Evolutionary conservation across 2,888 invertebrate genomes (phyloP), one percentile per base, ranked within the genome.

Genomic region (Polyommatus icarus): DNA sequence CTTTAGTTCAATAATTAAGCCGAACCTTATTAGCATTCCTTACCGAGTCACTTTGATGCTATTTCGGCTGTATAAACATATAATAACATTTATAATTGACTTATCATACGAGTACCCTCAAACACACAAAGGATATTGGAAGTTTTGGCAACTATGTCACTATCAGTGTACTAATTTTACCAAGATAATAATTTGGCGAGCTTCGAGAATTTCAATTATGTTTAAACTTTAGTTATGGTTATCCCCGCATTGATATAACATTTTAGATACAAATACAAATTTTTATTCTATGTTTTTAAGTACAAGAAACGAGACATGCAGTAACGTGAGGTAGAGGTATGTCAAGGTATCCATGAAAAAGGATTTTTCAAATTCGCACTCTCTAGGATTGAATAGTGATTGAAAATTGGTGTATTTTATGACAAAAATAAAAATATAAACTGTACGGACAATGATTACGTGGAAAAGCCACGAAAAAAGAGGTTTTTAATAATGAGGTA

Each of bases 101-200:
- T 80, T 76, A 75, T 79, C 57, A 77, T 78, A 18, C 77, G 71
- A 79, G 77, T 78, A 90, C 88, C 91, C 88, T 91, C 88, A 88
- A 89, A 90, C 87, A 89, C 90, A 91, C 91, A 89, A 88, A 91
- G 90, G 83, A 87, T 87, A 89, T 87, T 87, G 86, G 85, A 91
- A 92, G 89, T 93, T 92, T 89, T 88, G 90, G 90, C 89, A 90
- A 86, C 87, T 87, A 88, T 86, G 91, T 92, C 92, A 92, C 91
- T 92, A 91, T 90, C 92, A 91, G 40, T 29, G 40, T 57, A 77
- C 36, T 91, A 89, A 87, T 86, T 86, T 82, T 77, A 59, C 24
- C 20, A 57, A 40, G 61, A 61, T 54, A n/a, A 57, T 76, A 32
- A 54, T 57, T 57, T 12, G 10, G 54, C 20, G 57, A 8, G 15